A percentile compares a stretch with the other conserved stretches of the same genome.
These are phyloP conservation scores for Lycorma delicatula DNA, from an alignment of 1,140 invertebrate species.

Conservation along the genomic window DNA sequence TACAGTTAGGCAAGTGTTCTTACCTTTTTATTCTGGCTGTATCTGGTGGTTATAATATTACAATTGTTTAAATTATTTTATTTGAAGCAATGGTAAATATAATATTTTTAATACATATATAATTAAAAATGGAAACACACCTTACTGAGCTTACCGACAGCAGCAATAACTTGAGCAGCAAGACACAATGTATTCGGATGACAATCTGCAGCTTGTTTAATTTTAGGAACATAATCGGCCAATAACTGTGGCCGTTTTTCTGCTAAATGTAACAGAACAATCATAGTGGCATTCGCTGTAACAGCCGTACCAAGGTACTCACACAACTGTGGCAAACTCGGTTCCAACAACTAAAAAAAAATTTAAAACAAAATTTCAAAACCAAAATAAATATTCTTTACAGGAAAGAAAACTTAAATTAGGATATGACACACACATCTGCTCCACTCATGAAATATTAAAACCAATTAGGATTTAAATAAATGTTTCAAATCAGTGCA, in stretches of 20 bases:
- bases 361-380: no score
- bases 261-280: constrained; percentile 70
- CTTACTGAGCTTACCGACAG: constrained; percentile 52
- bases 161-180: constrained; percentile 54
- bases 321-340: constrained; percentile 65
- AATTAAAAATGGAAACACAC: constrained; percentile 34
- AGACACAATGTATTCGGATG: constrained; percentile 56
- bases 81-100: background rate
- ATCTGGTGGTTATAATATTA: no score
- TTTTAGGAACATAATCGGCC: constrained; percentile 53
- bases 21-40: no score
- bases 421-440: no score
- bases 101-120: background rate
- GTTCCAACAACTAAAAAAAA: constrained; percentile 54
- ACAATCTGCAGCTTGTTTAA: constrained; percentile 55
- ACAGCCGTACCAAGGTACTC: constrained; percentile 53
- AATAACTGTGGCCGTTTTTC: constrained; percentile 54
- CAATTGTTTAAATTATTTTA: no score
- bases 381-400: no score
- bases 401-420: no score
- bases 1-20: no score
- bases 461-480: no score
- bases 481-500: no score
- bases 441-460: no score
- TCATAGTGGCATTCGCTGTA: constrained; percentile 52